Evolutionary conservation across 2,113 vertebrate genomes (phyloP), one percentile per base, ranked within the genome.

Genomic region (Amazona vittata): DNA sequence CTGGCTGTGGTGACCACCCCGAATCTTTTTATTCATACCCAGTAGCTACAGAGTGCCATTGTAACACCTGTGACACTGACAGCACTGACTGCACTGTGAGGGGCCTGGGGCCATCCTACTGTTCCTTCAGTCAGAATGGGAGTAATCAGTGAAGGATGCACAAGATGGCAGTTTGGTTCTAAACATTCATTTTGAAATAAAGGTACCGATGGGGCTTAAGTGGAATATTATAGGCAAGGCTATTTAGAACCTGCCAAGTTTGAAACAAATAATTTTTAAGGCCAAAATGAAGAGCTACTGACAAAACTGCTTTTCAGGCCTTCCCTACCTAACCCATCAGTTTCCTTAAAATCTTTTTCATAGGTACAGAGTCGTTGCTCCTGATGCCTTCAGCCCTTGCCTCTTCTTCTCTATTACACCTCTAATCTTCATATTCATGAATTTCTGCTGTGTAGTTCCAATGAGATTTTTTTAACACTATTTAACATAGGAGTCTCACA

Each of bases 21-120:
- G 97, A 98, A 52, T 98, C 98, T 4, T 89, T 97, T 57, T 98
- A 99, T 71, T 98, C 97, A 0, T 99, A 99, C 64, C 99, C 99
- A 0, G 98, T 99, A 89, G 99, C 99, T 79, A 98, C 97, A 12
- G 98, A 94, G 64, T 99, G 99, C 68, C 90, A 98, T 24, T 99
- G 99, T 63, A 96, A 86, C 52, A 75, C 50, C 10, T 99, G 99
- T 25, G 96, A 99, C 63, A 97, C 96, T 0, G 96, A 97, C 47
- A 97, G 62, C 95, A 98, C 98, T 1, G 97, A 99, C 97, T 99
- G 99, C 41, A 98, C 98, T 0, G 96, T 97, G 24, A 91, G 97
- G 70, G 97, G 97, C 14, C 93, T 97, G 57, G 97, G 98, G n/a
- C 96, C 98, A 17, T 91, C 94, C 81, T 98, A 98, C 96, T 99